Conservation (phyloP, 2,797 vertebrate genomes). For the Tapera naevia region DNA sequence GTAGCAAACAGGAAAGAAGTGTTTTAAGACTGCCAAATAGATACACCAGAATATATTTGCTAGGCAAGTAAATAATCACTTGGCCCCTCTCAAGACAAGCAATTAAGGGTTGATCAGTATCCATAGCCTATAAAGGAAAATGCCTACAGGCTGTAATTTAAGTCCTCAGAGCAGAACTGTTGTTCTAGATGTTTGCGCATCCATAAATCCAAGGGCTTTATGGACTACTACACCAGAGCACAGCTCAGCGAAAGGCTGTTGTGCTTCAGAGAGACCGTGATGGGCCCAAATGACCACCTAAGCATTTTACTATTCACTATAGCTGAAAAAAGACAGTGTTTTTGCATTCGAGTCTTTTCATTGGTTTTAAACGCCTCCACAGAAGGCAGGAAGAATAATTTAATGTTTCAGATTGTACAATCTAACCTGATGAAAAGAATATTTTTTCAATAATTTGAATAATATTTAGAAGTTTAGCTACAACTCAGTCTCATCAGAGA, state of each 20-base stretch:
- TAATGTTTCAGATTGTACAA: background rate
- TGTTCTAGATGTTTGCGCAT: background rate
- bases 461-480: background rate
- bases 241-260: rapidly evolving
- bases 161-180: background rate
- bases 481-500: background rate
- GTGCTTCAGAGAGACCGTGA: background rate
- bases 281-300: rapidly evolving
- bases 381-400: background rate
- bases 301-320: background rate
- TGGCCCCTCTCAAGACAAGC: background rate
- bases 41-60: background rate
- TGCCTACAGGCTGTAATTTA: background rate
- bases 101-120: background rate
- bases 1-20: background rate
- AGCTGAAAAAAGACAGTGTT: background rate
- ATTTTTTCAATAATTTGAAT: background rate
- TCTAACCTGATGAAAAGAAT: background rate
- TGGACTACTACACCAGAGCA: background rate
- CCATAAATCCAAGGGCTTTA: background rate
- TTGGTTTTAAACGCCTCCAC: background rate
- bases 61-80: rapidly evolving
- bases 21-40: background rate
- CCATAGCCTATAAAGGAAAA: background rate
- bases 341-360: background rate